Conservation (phyloP, 2,888 invertebrate species). For the Chironomus riparius region DNA sequence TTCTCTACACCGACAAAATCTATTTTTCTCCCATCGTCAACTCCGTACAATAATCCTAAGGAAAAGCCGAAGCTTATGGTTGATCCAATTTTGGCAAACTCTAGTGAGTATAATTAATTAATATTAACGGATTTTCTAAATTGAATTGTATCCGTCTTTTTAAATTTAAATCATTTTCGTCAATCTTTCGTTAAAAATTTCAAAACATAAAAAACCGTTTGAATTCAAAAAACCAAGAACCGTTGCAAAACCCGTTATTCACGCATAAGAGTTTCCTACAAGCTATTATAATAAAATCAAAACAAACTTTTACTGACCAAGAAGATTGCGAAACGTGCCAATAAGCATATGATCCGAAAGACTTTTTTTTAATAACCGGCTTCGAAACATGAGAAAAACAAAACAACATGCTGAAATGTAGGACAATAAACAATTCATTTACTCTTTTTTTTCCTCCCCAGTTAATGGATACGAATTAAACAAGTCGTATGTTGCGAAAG, state of each 20-base stretch:
- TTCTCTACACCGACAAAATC: slow-evolving; percentile 7
- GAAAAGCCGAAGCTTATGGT: not conserved
- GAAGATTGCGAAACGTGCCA: no score
- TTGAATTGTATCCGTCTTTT: no score
- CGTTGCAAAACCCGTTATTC: no score
- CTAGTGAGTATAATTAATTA: not conserved
- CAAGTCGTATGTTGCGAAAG: slow-evolving; percentile 41
- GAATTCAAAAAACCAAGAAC: no score
- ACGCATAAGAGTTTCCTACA: no score
- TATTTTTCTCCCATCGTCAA: slow-evolving; percentile 34
- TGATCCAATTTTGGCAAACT: not conserved
- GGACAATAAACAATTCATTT: no score
- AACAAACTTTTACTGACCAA: no score
- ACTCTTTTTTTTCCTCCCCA: slow-evolving; percentile 29
- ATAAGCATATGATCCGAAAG: not conserved
- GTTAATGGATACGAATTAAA: slow-evolving; percentile 41
- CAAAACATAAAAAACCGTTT: no score
- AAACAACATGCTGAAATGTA: no score
- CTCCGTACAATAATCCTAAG: slow-evolving; percentile 33
- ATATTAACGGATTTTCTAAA: not conserved
- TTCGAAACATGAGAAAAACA: no score
- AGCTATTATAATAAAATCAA: no score
- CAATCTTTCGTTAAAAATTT: no score
- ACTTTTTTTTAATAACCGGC: not conserved
- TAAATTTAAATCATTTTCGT: not conserved